Evolutionary conservation across 2,888 invertebrate genomes (phyloP), one percentile per base, ranked within the genome.

Genomic region (Tenthredo amoena): DNA sequence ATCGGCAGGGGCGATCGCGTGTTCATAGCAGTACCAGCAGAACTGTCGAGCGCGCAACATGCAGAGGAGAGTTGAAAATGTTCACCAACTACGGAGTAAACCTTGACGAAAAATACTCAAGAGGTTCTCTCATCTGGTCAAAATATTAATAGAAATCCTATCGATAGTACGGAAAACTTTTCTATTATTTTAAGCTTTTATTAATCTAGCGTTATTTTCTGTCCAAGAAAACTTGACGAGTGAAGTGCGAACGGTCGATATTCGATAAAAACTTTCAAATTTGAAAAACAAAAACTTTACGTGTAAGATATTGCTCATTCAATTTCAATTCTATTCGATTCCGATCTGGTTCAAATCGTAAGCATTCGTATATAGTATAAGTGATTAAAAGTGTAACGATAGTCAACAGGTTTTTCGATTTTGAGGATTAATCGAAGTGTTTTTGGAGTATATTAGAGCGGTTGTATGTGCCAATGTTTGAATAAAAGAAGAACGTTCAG

Each of bases 1-100:
- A 89, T 87, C 86, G 87, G 86, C 88, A 87, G 89, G 87, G 87
- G 89, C 88, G 87, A 88, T 89, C 83, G 89, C 90, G 89, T 91
- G 91, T 89, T 91, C 89, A 90, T 92, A 93, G 93, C 92, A 93
- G 93, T 93, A 91, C 92, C 91, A 92, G 91, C 92, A 89, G 92
- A 93, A 93, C 93, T 92, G 91, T 91, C 92, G 92, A 90, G 88
- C 91, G 90, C 87, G 91, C 90, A 93, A 91, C 93, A 92, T 90
- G 91, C 86, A 58, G 77, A 43, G 34, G 71, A 62, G 31, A 79
- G 31, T 34, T 47, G 21, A 81, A 86, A 31, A 72, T 85, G 15
- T 55, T 84, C 26, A n/a, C 26, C 10, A 68, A 84, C 55, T 85
- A 74, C 62, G 26, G 26, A 37, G 84, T 87, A 81, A 86, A 58